These are phyloP conservation scores for Motacilla tschutschensis DNA, from an alignment of 2,113 vertebrate genomes.

Conservation along the genomic window DNA sequence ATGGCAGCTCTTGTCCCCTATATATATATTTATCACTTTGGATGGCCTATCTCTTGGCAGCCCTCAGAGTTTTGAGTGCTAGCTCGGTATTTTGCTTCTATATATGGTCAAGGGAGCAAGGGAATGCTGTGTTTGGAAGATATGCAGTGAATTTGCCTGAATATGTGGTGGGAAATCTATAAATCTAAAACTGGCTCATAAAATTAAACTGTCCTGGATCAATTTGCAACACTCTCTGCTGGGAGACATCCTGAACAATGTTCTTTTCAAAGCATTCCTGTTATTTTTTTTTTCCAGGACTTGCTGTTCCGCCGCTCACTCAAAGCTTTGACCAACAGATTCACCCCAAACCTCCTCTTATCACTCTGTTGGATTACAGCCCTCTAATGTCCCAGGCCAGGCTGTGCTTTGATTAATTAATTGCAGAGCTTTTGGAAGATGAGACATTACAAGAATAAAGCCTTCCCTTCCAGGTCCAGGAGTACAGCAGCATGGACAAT, in stretches of 20 bases:
- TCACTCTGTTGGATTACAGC: not conserved
- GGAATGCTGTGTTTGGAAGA: slow-evolving; percentile 19
- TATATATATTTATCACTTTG: slow-evolving; percentile 44
- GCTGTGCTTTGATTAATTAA: not conserved
- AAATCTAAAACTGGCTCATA: slow-evolving; percentile 32
- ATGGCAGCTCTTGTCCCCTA: slow-evolving; percentile 26
- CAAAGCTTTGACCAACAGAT: not conserved
- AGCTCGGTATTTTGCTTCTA: slow-evolving; percentile 34
- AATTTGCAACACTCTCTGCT: not conserved
- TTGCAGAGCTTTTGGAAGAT: not conserved
- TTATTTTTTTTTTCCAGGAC: not conserved
- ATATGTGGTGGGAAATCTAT: slow-evolving; percentile 9
- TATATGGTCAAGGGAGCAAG: slow-evolving; percentile 52
- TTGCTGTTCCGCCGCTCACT: not conserved
- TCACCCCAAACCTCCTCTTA: not conserved
- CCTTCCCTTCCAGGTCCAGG: not conserved
- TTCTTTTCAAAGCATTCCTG: slow-evolving; percentile 1
- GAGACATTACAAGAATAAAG: not conserved
- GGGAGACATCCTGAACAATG: slow-evolving; percentile 13
- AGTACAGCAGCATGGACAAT: accelerated
- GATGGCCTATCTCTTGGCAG: slow-evolving; percentile 53
- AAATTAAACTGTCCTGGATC: slow-evolving; percentile 27
- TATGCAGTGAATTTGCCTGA: not conserved
- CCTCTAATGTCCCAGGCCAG: not conserved
- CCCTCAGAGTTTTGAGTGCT: not conserved